Conservation (phyloP, 2,888 invertebrate species). For the Drepanosiphum platanoidis region DNA sequence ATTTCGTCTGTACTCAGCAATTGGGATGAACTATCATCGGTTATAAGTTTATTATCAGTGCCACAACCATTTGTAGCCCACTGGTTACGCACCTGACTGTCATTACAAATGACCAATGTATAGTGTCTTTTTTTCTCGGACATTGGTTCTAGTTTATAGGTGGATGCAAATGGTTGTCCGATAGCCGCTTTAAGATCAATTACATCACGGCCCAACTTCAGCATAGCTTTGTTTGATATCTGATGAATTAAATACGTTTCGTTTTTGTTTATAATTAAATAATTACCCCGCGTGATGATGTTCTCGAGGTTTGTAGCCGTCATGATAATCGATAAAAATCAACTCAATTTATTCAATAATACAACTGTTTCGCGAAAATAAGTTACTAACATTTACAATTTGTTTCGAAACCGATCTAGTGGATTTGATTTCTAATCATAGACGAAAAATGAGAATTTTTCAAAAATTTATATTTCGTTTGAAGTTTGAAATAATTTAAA, state of each 20-base stretch:
- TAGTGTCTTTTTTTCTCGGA: conserved; percentile 71
- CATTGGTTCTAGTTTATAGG: conserved; percentile 77
- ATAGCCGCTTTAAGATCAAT: conserved; percentile 76
- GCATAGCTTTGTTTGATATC: conserved; percentile 72
- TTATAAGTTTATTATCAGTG: conserved; percentile 84
- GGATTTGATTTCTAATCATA: not conserved
- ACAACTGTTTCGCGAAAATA: not conserved
- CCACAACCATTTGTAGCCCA: conserved; percentile 77
- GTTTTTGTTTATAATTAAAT: conserved; percentile 81
- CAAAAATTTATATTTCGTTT: not conserved
- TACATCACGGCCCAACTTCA: conserved; percentile 77
- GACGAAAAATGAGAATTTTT: not conserved
- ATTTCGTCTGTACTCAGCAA: conserved; percentile 86
- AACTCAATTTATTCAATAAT: not conserved
- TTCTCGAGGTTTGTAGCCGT: conserved; percentile 3
- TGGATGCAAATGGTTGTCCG: conserved; percentile 77
- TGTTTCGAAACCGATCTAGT: not conserved
- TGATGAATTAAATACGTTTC: conserved; percentile 82
- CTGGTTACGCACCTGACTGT: conserved; percentile 70
- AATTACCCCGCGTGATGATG: conserved; percentile 70
- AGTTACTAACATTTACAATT: not conserved
- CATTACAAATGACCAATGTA: conserved; percentile 70
- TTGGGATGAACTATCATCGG: conserved; percentile 84
- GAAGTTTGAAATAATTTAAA: not conserved
- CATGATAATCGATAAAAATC: not conserved